phyloP scores from a whole-genome alignment of 2,888 invertebrate species.

The Micoletzkya japonica region DNA sequence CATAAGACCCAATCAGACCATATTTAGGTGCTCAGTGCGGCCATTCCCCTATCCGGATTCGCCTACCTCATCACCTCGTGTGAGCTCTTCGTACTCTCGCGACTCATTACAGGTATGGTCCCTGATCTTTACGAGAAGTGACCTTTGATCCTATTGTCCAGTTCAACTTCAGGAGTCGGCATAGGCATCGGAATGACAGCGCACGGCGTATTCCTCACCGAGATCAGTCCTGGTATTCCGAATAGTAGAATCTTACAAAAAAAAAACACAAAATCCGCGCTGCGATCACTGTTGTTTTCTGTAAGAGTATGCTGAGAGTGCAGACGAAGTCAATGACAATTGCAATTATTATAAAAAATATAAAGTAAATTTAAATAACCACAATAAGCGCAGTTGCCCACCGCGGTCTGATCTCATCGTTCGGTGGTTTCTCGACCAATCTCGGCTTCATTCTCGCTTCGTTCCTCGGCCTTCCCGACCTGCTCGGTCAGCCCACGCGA shows the following conservation, averaged over 20 bases:
- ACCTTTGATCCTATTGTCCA: neutral
- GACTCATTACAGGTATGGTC: constrained; percentile 33
- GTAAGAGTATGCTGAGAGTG: too few relatives aligned
- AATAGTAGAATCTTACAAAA: too few relatives aligned
- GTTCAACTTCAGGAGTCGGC: constrained; percentile 43
- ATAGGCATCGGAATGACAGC: constrained; percentile 52
- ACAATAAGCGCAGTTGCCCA: constrained; percentile 37
- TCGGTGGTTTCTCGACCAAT: constrained; percentile 51
- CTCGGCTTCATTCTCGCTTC: constrained; percentile 51
- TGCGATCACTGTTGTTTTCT: too few relatives aligned
- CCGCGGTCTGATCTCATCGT: constrained; percentile 50
- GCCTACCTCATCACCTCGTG: constrained; percentile 31
- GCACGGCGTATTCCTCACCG: constrained; percentile 51
- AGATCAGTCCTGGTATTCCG: constrained; percentile 53
- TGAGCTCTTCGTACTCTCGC: constrained; percentile 44
- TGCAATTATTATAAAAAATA: too few relatives aligned
- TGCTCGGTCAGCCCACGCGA: constrained; percentile 40
- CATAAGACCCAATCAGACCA: neutral
- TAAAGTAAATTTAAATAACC: too few relatives aligned
- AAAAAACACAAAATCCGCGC: too few relatives aligned
- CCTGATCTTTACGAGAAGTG: neutral
- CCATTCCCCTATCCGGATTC: constrained; percentile 35
- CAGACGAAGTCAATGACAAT: too few relatives aligned
- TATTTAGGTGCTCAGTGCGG: constrained; percentile 28
- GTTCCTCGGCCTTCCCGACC: constrained; percentile 43